Evolutionary conservation across 2,888 invertebrate species (phyloP).

Genomic region (Leptinotarsa haldemani): DNA sequence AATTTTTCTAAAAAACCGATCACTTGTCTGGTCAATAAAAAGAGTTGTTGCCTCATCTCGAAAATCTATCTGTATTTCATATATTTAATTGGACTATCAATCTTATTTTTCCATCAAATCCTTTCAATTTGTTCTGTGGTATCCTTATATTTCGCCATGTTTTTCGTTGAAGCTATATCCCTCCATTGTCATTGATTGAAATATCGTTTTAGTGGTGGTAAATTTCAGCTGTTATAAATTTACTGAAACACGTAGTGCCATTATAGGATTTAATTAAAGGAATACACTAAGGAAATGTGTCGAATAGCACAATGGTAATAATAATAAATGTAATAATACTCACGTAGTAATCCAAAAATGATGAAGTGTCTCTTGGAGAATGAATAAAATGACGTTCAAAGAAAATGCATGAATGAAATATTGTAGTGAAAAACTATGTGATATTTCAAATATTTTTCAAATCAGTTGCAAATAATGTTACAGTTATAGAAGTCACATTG

Average conservation of each 20-base stretch:
- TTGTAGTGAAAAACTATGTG: background rate
- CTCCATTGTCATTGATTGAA: background rate
- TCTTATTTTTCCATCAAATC: too few relatives aligned
- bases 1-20: too few relatives aligned
- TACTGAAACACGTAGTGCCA: constrained; percentile 43
- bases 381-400: background rate
- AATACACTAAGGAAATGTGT: constrained; percentile 32
- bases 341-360: background rate
- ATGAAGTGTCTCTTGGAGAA: background rate
- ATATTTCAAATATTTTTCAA: too few relatives aligned
- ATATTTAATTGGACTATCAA: too few relatives aligned
- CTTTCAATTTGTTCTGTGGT: background rate
- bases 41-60: too few relatives aligned
- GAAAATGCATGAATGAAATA: background rate
- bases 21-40: too few relatives aligned
- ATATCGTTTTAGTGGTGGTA: background rate
- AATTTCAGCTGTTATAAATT: constrained; percentile 3
- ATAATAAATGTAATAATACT: constrained; percentile 25
- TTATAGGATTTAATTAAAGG: constrained; percentile 37
- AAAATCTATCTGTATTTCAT: too few relatives aligned
- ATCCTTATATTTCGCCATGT: background rate
- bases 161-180: background rate
- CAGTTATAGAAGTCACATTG: too few relatives aligned
- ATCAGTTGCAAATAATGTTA: too few relatives aligned
- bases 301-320: constrained; percentile 36